Evolutionary conservation across 2,888 invertebrate genomes (phyloP), one percentile per base, ranked within the genome.

Genomic region (Thymelicus lineola): DNA sequence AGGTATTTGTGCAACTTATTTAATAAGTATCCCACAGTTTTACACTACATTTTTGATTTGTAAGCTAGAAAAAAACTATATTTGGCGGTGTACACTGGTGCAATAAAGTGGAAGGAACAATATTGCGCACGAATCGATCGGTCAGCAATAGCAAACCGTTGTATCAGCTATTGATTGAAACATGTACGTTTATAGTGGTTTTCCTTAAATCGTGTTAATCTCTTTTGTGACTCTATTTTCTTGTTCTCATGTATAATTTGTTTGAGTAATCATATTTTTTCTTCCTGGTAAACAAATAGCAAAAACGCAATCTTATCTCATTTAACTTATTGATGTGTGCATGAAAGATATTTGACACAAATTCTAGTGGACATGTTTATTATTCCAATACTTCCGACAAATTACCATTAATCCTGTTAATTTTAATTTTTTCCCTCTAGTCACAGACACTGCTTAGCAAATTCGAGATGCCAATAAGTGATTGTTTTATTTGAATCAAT

Each of bases 1-100:
- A 38, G 6, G 55, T 67, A 35, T 28, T 53, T 61, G 53, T 60
- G 42, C 42, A 48, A 38, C n/a, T 42, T 59, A 48, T 65, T 55
- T 28, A 53, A 20, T 53, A 35, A 14, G 28, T 55, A 55, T 55
- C 14, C 17, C 14, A 35, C 35, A 35, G 7, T 12, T 55, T 14
- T 28, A 12, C 0, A 14, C 1, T 12, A n/a, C 14, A 12, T 6
- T 55, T 35, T 35, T 7, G 50, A 35, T 14, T 7, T 14, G 14
- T 55, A 55, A 55, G 14, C 0, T 55, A 55, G 9, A 9, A 17
- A 14, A 9, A 50, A 9, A 17, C 9, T 9, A 9, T 15, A 17
- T 50, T 55, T n/a, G 55, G 14, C 3, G 35, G 1, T 14, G 35
- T 20, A 55, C 35, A 6, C 35, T 55, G 28, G 7, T 55, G 55